Evolutionary conservation across 2,797 vertebrate genomes (phyloP).

Genomic region (Cygnus olor): DNA sequence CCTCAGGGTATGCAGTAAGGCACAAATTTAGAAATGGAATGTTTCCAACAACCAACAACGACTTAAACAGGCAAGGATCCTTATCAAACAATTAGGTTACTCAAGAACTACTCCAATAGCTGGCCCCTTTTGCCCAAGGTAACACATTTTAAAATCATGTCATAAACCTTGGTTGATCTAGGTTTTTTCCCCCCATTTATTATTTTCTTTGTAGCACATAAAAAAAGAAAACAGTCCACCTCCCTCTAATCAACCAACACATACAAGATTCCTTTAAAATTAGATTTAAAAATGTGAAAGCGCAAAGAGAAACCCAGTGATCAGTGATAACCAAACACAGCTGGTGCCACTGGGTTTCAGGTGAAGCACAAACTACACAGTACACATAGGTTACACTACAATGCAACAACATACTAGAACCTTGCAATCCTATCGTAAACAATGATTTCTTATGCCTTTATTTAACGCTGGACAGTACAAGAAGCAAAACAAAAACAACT

Average conservation of each 20-base stretch:
- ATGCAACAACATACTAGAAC: background rate
- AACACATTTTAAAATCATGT: conserved; percentile 47
- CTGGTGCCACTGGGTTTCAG: background rate
- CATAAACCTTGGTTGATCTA: background rate
- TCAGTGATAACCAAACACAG: background rate
- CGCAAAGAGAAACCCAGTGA: background rate
- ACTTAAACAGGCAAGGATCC: conserved; percentile 61
- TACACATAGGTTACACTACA: background rate
- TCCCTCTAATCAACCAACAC: background rate
- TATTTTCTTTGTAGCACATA: background rate
- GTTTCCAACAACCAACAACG: conserved; percentile 58
- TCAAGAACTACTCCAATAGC: conserved; percentile 50
- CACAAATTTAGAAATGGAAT: conserved; percentile 58
- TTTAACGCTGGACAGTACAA: background rate
- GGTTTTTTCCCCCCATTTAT: background rate
- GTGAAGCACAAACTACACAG: background rate
- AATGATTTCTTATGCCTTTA: background rate
- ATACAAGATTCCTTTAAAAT: background rate
- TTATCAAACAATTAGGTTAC: conserved; percentile 70
- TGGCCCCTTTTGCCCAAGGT: conserved; percentile 65
- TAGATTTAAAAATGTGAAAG: background rate
- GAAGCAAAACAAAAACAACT: background rate
- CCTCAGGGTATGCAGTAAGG: conserved; percentile 62
- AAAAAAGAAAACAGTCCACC: background rate
- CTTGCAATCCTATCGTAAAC: background rate